Percentiles rank a stretch among this genome's conserved stretches.
Conservation (phyloP, 1,140 invertebrate species). For the Amyelois transitella region DNA sequence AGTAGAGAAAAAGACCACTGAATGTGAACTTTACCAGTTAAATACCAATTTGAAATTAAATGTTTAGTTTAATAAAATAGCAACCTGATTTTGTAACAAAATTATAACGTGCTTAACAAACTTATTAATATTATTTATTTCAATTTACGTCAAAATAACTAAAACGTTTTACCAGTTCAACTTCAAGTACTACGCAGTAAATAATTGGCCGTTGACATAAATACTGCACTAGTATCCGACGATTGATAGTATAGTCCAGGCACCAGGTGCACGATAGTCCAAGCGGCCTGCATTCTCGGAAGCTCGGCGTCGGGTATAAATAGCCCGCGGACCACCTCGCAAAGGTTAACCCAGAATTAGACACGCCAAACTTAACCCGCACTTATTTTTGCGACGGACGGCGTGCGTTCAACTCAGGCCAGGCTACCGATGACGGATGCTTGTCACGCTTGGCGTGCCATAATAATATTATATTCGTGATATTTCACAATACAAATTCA, state of each 20-base stretch:
- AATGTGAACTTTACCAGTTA: no score
- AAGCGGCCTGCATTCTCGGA: slow-evolving; percentile 35
- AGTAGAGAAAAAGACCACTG: no score
- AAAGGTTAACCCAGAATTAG: slow-evolving; percentile 61
- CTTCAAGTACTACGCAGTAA: neutral
- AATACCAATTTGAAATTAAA: no score
- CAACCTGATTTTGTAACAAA: no score
- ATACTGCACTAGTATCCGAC: neutral
- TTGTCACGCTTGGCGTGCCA: neutral
- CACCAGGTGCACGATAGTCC: slow-evolving; percentile 13
- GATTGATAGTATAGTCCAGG: slow-evolving; percentile 8
- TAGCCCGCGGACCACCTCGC: slow-evolving; percentile 40
- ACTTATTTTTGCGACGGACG: slow-evolving; percentile 49
- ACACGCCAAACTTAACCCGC: slow-evolving; percentile 55
- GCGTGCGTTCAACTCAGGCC: slow-evolving; percentile 21
- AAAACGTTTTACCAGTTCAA: neutral
- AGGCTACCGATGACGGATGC: neutral
- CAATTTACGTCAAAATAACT: neutral
- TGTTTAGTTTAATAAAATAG: no score
- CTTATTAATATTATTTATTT: no score
- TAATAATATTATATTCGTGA: neutral
- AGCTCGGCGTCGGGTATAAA: slow-evolving; percentile 37
- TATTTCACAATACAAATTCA: no score
- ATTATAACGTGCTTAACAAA: no score
- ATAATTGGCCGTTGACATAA: neutral